Evolutionary conservation across 2,113 vertebrate genomes (phyloP).

Genomic region (Bucco capensis): DNA sequence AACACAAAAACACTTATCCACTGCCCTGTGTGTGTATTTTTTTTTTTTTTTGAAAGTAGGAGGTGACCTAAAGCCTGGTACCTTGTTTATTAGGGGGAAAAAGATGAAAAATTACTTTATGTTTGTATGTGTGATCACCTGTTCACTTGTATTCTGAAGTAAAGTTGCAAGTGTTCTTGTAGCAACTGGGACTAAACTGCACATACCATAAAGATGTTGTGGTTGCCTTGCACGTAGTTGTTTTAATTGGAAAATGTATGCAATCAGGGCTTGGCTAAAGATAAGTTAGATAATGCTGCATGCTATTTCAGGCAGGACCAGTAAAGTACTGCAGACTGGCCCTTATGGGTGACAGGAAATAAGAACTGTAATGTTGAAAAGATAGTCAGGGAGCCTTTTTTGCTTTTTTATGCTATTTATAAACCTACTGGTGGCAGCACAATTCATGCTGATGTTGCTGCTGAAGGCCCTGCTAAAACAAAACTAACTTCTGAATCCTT

Average conservation of each 20-base stretch:
- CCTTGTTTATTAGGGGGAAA: neutral
- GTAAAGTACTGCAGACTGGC: neutral
- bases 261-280: neutral
- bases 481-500: neutral
- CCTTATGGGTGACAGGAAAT: neutral
- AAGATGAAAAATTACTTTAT: neutral
- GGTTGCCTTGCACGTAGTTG: neutral
- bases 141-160: neutral
- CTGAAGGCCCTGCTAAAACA: neutral
- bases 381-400: neutral
- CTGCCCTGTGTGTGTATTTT: neutral
- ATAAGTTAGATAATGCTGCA: neutral
- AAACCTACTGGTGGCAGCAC: neutral
- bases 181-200: neutral
- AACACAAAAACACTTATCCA: neutral
- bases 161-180: neutral
- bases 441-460: neutral
- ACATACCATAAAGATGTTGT: neutral
- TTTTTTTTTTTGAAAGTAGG: neutral
- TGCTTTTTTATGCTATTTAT: neutral
- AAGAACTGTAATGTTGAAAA: neutral
- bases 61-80: neutral
- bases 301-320: neutral
- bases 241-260: too few relatives aligned
- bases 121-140: neutral